Evolutionary conservation across 92 coral and sea anemone genomes (phyloP), one percentile per base, ranked within the genome.

Genomic region (Desmophyllum pertusum): DNA sequence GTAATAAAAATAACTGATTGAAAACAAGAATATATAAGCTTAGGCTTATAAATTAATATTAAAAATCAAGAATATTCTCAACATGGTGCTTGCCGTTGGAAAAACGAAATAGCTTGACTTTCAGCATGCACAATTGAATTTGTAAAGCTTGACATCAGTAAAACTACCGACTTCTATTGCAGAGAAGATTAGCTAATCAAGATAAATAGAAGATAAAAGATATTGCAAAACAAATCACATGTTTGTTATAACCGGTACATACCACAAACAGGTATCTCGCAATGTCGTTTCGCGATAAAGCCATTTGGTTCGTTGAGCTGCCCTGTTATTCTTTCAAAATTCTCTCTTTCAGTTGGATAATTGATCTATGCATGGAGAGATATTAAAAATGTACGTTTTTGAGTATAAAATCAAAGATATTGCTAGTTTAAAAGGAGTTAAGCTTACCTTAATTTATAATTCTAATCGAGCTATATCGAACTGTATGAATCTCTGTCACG

Each of bases 241-340:
- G 1, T 43, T 43, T 2, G 10, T 17, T 29, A 61, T 27, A 7
- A 51, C 43, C 19, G 33, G n/a, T 10, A 33, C 84, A 37, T 48
- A 80, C 84, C 84, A 80, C 76, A 51, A 80, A 80, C 19, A 80
- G 36, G 29, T 80, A 80, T 80, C 84, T 50, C 15, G 76, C 38
- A 29, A 80, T n/a, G 84, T 80, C 84, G 76, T 68, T 67, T 23
- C 76, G 50, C 18, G 84, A 80, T 62, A 80, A 79, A 52, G 66
- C 30, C 83, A 61, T 61, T 67, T 35, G 73, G 8, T 19, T 18
- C 1, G 13, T 14, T 3, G 43, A 36, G 4, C 25, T 15, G 31
- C n/a, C 72, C 35, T 15, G 39, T 64, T 66, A 31, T 19, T 67
- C 25, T 33, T 38, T 33, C 3, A 6, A 50, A 21, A 67, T 1